Percentiles rank a stretch among this genome's conserved stretches.
Conservation (phyloP, 1,140 invertebrate genomes). For the Atta cephalotes region DNA sequence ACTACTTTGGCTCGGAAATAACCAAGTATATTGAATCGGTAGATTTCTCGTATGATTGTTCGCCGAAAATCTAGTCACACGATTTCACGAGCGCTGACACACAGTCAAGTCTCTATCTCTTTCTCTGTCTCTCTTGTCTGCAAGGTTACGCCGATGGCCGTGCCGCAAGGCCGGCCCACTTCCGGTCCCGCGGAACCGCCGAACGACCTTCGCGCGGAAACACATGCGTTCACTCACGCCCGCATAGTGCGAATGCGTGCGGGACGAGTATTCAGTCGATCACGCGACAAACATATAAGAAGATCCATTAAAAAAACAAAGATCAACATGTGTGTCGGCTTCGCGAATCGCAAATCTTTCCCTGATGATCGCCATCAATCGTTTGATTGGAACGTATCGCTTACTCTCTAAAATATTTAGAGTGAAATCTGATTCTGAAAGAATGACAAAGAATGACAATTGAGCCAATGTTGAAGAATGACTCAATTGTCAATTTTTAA, state of each 20-base stretch:
- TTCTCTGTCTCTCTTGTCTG: slow-evolving; percentile 41
- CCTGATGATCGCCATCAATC: background rate
- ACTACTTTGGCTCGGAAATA: background rate
- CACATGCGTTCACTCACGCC: slow-evolving; percentile 77
- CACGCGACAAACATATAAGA: background rate
- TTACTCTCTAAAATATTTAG: no score
- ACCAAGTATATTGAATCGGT: background rate
- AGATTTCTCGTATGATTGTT: background rate
- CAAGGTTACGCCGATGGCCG: slow-evolving; percentile 76
- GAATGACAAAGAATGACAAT: no score
- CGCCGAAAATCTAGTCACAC: slow-evolving; percentile 36
- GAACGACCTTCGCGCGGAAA: slow-evolving; percentile 83
- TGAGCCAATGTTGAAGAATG: no score
- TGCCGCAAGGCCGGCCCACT: slow-evolving; percentile 84
- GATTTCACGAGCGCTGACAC: slow-evolving; percentile 38
- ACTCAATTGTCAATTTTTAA: no score
- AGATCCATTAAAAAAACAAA: background rate
- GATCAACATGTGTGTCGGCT: background rate
- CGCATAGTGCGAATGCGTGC: slow-evolving; percentile 47
- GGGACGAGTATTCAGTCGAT: slow-evolving; percentile 1
- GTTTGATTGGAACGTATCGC: background rate
- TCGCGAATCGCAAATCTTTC: background rate
- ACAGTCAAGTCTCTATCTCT: slow-evolving; percentile 47
- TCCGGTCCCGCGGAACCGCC: slow-evolving; percentile 80
- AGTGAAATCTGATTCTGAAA: no score